Percentiles rank a stretch among this genome's conserved stretches.
Conservation (phyloP, 2,797 vertebrate species). For the Podarcis siculus region DNA sequence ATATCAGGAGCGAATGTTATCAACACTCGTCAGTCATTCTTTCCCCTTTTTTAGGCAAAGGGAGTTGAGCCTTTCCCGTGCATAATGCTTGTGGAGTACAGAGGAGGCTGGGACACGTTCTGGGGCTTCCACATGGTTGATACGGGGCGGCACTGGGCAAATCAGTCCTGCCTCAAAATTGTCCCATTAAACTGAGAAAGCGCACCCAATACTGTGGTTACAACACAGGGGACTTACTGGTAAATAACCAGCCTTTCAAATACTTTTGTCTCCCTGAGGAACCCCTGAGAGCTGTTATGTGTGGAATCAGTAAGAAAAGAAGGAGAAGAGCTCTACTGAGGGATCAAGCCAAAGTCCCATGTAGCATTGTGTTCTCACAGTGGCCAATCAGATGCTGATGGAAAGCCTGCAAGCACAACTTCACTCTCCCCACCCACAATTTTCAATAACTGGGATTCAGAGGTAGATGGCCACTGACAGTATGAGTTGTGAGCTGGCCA, state of each 20-base stretch:
- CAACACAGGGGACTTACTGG: not conserved
- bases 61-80: not conserved
- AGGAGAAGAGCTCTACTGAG: not conserved
- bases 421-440: no score
- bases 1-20: no score
- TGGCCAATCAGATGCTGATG: no score
- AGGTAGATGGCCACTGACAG: no score
- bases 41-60: no score
- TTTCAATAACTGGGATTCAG: no score
- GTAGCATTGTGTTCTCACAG: no score
- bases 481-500: no score
- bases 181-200: not conserved
- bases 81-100: not conserved
- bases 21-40: no score
- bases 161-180: not conserved
- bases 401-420: no score
- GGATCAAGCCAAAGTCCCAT: no score
- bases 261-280: not conserved
- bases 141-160: not conserved
- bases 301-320: not conserved
- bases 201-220: not conserved
- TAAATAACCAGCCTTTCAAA: not conserved
- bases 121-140: not conserved
- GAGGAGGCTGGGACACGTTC: not conserved
- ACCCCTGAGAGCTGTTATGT: not conserved